Percentiles rank a stretch among this genome's conserved stretches.
Conservation (phyloP, 2,888 invertebrate species). For the Gastracanthus pulcherrimus region DNA sequence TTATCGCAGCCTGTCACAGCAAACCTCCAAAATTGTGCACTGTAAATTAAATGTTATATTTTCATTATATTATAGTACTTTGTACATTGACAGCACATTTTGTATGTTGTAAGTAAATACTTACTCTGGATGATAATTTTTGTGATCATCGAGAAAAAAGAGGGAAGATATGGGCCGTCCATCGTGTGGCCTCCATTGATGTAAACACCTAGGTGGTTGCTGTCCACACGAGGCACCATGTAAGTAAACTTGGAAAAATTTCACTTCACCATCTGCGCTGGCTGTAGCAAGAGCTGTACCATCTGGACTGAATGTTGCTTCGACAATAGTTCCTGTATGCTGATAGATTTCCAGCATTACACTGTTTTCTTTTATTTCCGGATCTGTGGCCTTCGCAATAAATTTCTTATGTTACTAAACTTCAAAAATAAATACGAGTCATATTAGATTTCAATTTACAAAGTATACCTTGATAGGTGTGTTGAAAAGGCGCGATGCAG, state of each 20-base stretch:
- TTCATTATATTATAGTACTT: background rate
- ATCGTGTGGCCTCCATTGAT: slow-evolving; percentile 95
- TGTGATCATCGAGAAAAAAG: slow-evolving; percentile 96
- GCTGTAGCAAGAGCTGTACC: slow-evolving; percentile 96
- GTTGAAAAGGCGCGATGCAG: slow-evolving; percentile 68
- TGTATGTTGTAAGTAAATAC: slow-evolving; percentile 69
- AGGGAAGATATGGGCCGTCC: slow-evolving; percentile 92
- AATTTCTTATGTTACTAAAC: background rate
- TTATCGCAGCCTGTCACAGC: slow-evolving; percentile 94
- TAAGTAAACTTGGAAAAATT: slow-evolving; percentile 94
- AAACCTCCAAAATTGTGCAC: slow-evolving; percentile 95
- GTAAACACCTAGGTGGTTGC: slow-evolving; percentile 87
- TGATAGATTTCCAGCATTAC: slow-evolving; percentile 80
- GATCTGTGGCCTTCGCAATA: slow-evolving; percentile 68
- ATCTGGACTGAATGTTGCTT: slow-evolving; percentile 95
- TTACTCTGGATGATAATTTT: slow-evolving; percentile 88
- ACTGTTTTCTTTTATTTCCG: slow-evolving; percentile 67
- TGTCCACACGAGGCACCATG: slow-evolving; percentile 76
- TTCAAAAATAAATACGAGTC: background rate
- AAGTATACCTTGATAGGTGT: slow-evolving; percentile 63
- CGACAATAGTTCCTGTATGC: slow-evolving; percentile 84
- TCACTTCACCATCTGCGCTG: slow-evolving; percentile 91
- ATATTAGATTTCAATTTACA: too few species aligned
- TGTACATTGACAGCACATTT: background rate
- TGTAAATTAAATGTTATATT: slow-evolving; percentile 66